Percentiles rank a stretch among this genome's conserved stretches.
phyloP scores from a whole-genome alignment of 2,888 invertebrate species.

The Napeogenes sylphis region DNA sequence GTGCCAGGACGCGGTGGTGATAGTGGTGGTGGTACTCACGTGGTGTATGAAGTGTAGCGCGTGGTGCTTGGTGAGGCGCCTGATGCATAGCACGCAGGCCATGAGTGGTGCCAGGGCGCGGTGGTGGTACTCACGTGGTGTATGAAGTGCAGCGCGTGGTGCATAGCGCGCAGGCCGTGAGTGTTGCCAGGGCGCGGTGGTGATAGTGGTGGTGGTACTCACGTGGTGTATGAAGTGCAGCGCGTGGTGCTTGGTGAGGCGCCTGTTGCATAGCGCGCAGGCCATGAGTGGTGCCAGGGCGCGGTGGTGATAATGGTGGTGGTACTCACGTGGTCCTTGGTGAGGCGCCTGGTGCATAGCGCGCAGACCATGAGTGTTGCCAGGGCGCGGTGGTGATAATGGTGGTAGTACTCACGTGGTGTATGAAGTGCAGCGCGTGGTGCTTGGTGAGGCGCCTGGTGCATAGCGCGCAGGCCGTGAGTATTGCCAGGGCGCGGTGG shows the following conservation, averaged over 20 bases:
- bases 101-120: too few relatives aligned
- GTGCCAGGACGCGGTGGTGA: conserved; percentile 79
- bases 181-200: too few relatives aligned
- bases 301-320: too few relatives aligned
- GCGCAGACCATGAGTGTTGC: conserved; percentile 86
- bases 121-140: too few relatives aligned
- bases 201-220: conserved; percentile 29
- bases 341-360: conserved; percentile 85
- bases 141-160: too few relatives aligned
- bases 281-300: conserved; percentile 84
- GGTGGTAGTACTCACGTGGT: conserved; percentile 59
- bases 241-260: conserved; percentile 86
- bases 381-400: conserved; percentile 80
- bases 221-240: conserved; percentile 83
- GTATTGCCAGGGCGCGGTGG: conserved; percentile 81
- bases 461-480: conserved; percentile 81
- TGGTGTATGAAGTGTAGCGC: conserved; percentile 83
- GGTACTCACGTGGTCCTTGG: conserved; percentile 81
- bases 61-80: too few relatives aligned
- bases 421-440: conserved; percentile 85
- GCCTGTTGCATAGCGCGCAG: conserved; percentile 77
- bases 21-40: conserved; percentile 24
- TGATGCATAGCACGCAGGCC: too few relatives aligned
- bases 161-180: too few relatives aligned
- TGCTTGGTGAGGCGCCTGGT: conserved; percentile 83